These are phyloP conservation scores for Trachops cirrhosus DNA, from an alignment of 2,797 vertebrate genomes.

Conservation along the genomic window DNA sequence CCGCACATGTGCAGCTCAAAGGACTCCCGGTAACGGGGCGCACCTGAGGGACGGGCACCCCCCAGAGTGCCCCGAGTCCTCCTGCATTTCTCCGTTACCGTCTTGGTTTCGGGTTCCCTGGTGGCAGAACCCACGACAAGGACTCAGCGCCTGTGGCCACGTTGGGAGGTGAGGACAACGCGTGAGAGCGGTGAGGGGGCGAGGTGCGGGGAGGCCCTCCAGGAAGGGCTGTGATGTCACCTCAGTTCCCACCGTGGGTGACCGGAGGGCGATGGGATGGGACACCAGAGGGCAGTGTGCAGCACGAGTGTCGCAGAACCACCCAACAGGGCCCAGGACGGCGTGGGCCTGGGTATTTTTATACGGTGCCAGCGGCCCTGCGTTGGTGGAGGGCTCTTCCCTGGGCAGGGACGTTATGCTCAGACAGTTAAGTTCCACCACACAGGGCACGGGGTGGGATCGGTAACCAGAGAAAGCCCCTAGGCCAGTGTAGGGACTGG, in stretches of 20 bases:
- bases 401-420: not conserved
- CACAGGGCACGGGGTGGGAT: not conserved
- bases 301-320: fast-evolving
- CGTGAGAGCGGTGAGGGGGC: not conserved
- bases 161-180: not conserved
- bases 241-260: fast-evolving
- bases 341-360: fast-evolving
- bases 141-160: fast-evolving
- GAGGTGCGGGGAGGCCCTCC: not conserved
- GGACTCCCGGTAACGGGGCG: fast-evolving
- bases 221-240: not conserved
- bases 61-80: too few species aligned
- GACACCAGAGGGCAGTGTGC: fast-evolving
- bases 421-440: not conserved
- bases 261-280: not conserved
- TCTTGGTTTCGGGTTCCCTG: not conserved
- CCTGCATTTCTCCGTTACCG: not conserved
- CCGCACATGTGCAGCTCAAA: not conserved
- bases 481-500: fast-evolving
- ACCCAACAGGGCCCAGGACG: fast-evolving
- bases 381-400: not conserved
- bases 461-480: not conserved
- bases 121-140: not conserved
- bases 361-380: not conserved
- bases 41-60: fast-evolving